phyloP scores from a whole-genome alignment of 2,888 invertebrate species.

The Tenthredo distinguenda region DNA sequence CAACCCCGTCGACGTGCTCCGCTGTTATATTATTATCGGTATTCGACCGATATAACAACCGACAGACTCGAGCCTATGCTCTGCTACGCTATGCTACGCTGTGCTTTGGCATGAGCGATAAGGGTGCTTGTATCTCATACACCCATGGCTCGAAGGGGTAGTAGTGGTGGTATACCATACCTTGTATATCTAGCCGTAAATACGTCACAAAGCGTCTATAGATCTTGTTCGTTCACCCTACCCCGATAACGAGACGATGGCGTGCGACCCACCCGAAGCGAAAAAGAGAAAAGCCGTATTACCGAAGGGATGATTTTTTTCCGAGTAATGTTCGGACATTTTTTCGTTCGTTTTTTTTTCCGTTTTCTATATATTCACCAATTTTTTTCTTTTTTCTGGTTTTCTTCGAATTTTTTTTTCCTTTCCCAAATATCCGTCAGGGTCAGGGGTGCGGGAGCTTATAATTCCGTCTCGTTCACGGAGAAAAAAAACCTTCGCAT shows the following conservation, averaged over 20 bases:
- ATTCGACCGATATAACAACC: constrained; percentile 1
- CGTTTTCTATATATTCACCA: background rate
- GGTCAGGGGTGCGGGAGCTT: background rate
- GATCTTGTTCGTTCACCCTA: constrained; percentile 54
- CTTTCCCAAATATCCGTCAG: background rate
- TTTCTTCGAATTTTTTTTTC: constrained; percentile 8
- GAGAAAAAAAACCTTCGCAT: background rate
- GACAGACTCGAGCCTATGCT: background rate
- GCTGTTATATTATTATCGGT: background rate
- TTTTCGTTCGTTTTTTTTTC: background rate
- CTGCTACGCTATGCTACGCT: background rate
- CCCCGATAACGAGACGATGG: constrained; percentile 61
- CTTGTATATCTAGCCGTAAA: constrained; percentile 55
- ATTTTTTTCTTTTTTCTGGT: constrained; percentile 13
- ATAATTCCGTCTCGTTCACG: background rate
- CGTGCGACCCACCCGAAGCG: constrained; percentile 55
- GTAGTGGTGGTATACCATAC: background rate
- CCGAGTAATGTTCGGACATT: too few relatives aligned
- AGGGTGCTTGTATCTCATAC: constrained; percentile 28
- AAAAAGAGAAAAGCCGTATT: background rate
- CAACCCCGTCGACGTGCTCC: background rate
- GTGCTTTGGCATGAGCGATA: constrained; percentile 14
- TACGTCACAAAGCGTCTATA: constrained; percentile 62
- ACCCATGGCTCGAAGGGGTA: background rate
- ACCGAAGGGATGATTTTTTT: background rate